phyloP scores from a whole-genome alignment of 2,888 invertebrate species.

The Cataglyphis rosenhaueri region DNA sequence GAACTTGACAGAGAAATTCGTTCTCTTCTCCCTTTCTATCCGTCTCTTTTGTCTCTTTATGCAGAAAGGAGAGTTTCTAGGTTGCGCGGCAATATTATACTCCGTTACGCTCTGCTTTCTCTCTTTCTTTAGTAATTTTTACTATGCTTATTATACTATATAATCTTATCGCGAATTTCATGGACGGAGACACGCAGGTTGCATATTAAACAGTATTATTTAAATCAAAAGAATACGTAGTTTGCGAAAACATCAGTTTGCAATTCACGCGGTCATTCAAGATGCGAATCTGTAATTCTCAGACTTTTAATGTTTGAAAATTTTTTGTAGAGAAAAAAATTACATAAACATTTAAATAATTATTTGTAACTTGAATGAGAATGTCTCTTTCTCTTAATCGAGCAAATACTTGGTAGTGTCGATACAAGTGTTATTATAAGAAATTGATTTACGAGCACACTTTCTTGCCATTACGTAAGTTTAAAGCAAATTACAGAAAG shows the following conservation, averaged over 20 bases:
- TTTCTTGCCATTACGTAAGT: not conserved
- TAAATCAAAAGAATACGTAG: no score
- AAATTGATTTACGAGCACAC: slow-evolving; percentile 18
- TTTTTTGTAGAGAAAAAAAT: not conserved
- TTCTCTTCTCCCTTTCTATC: not conserved
- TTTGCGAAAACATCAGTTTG: no score
- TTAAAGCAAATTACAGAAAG: slow-evolving; percentile 23
- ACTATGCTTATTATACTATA: no score
- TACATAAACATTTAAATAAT: not conserved
- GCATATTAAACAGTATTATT: no score
- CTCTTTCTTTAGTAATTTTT: not conserved
- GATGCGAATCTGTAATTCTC: not conserved
- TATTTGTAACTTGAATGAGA: not conserved
- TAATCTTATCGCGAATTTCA: no score
- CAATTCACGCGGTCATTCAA: no score
- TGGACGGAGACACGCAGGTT: no score
- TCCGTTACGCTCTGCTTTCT: not conserved
- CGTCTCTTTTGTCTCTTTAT: not conserved
- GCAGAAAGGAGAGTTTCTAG: not conserved
- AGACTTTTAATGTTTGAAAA: not conserved
- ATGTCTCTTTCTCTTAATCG: not conserved
- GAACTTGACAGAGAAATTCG: slow-evolving; percentile 39
- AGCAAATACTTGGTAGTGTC: not conserved
- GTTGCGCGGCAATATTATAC: not conserved
- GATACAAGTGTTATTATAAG: not conserved